Evolutionary conservation across 1,140 invertebrate species (phyloP).

Genomic region (Halictus rubicundus): DNA sequence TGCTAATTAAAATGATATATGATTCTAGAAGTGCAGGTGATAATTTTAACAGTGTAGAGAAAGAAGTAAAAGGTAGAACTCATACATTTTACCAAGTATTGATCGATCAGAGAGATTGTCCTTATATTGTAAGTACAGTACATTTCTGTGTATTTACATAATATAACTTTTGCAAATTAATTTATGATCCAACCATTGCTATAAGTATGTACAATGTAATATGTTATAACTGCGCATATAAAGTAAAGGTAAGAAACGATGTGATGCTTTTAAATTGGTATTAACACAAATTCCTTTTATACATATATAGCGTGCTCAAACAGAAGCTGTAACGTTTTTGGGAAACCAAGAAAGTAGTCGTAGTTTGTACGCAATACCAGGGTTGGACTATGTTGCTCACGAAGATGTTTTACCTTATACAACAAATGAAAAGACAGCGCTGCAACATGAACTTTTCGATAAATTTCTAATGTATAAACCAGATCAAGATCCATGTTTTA

Average conservation of each 20-base stretch:
- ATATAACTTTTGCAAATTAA: too few species aligned
- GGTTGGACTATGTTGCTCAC: slow-evolving; percentile 97
- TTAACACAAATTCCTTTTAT: slow-evolving; percentile 28
- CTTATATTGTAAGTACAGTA: slow-evolving; percentile 91
- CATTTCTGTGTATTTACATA: background rate
- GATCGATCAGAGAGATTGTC: slow-evolving; percentile 97
- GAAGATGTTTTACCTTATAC: slow-evolving; percentile 95
- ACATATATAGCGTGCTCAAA: slow-evolving; percentile 91
- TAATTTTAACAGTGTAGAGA: slow-evolving; percentile 84
- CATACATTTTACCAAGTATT: slow-evolving; percentile 98
- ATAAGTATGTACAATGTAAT: too few species aligned
- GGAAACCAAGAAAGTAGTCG: slow-evolving; percentile 97
- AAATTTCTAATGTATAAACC: slow-evolving; percentile 93
- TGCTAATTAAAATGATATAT: slow-evolving; percentile 25
- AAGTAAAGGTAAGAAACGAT: too few species aligned
- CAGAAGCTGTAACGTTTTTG: slow-evolving; percentile 98
- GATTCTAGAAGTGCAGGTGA: slow-evolving; percentile 71
- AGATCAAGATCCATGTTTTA: slow-evolving; percentile 93
- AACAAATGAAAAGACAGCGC: slow-evolving; percentile 89
- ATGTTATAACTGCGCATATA: too few species aligned
- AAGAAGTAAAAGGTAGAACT: slow-evolving; percentile 93
- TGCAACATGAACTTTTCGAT: slow-evolving; percentile 97
- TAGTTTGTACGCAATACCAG: slow-evolving; percentile 96
- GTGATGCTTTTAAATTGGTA: too few species aligned
- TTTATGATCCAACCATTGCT: background rate